phyloP scores from a whole-genome alignment of 2,113 vertebrate genomes.

The Montifringilla adamsi region DNA sequence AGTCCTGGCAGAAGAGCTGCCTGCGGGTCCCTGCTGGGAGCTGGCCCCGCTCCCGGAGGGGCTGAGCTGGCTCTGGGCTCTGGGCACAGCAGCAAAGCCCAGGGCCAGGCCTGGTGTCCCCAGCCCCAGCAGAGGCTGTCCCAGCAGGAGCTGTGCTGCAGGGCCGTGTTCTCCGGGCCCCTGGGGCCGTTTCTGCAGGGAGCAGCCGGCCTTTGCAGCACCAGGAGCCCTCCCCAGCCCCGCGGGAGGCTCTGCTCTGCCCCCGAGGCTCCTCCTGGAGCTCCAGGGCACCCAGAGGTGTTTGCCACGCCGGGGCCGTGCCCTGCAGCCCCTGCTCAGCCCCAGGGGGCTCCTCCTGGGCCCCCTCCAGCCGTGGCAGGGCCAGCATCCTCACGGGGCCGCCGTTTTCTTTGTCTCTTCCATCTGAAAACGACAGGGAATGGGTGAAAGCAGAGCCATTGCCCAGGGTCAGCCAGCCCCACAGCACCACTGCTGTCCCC shows the following conservation, averaged over 20 bases:
- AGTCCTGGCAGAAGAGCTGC: constrained; percentile 70
- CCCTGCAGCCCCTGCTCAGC: background rate
- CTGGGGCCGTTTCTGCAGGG: background rate
- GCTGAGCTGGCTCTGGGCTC: fast-evolving
- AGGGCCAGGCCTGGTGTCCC: fast-evolving
- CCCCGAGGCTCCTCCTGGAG: background rate
- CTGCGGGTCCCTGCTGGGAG: fast-evolving
- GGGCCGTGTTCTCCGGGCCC: background rate
- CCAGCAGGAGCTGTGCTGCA: fast-evolving
- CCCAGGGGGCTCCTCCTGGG: fast-evolving
- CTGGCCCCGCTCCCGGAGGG: background rate
- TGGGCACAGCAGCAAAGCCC: background rate
- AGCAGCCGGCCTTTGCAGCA: fast-evolving
- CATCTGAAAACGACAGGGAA: constrained; percentile 27
- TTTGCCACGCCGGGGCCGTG: fast-evolving
- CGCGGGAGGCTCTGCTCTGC: background rate
- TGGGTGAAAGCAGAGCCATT: background rate
- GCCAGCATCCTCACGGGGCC: background rate
- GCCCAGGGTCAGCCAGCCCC: background rate
- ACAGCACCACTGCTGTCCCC: background rate
- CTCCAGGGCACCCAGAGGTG: fast-evolving
- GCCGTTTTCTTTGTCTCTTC: constrained; percentile 13
- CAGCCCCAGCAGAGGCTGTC: background rate
- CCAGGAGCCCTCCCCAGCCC: background rate
- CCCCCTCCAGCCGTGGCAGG: background rate